Evolutionary conservation across 2,888 invertebrate species (phyloP).

Genomic region (Napeogenes inachia): DNA sequence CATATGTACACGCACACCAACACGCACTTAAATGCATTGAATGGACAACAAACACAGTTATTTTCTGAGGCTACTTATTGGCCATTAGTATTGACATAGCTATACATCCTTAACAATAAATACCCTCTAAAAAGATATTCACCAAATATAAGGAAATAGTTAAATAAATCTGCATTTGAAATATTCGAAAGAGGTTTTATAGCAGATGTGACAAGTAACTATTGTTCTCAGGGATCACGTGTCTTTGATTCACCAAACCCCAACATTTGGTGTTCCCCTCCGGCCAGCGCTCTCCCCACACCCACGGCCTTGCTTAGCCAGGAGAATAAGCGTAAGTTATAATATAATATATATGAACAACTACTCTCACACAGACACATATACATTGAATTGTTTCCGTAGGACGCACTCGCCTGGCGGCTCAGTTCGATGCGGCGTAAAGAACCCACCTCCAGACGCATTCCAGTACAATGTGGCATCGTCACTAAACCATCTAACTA

Average conservation of each 20-base stretch:
- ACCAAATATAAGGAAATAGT: too few species aligned
- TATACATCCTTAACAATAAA: not conserved
- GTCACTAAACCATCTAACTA: slow-evolving; percentile 1
- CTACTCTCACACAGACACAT: too few species aligned
- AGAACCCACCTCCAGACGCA: slow-evolving; percentile 41
- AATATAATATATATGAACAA: too few species aligned
- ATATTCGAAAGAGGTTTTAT: too few species aligned
- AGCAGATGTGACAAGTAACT: too few species aligned
- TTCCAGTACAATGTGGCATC: slow-evolving; percentile 38
- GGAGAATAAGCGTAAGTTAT: slow-evolving; percentile 60
- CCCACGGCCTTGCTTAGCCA: slow-evolving; percentile 60
- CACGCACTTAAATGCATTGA: too few species aligned
- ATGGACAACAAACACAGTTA: not conserved
- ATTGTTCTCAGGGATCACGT: slow-evolving; percentile 58
- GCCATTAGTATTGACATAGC: not conserved
- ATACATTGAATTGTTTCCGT: slow-evolving; percentile 18
- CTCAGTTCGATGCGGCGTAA: slow-evolving; percentile 65
- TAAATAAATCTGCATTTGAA: too few species aligned
- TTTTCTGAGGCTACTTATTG: not conserved
- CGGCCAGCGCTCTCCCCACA: slow-evolving; percentile 65
- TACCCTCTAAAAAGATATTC: too few species aligned
- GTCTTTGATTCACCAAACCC: slow-evolving; percentile 69
- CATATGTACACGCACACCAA: not conserved
- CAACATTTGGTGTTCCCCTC: slow-evolving; percentile 68
- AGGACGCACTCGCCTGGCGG: slow-evolving; percentile 71